These are phyloP conservation scores for Drosophila kokeensis DNA, from an alignment of 2,888 invertebrate species.

Conservation along the genomic window DNA sequence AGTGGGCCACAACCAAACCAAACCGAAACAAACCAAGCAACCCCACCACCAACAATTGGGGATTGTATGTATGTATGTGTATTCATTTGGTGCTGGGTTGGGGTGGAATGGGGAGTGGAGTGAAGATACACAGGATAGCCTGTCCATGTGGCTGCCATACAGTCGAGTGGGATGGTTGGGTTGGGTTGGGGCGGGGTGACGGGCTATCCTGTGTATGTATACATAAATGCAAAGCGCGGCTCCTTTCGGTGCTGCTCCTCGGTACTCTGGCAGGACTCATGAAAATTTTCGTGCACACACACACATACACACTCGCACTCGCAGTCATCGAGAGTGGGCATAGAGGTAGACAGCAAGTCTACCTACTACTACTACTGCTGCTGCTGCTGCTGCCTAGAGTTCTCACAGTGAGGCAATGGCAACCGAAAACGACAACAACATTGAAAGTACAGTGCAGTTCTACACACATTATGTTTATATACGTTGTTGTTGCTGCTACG, in stretches of 20 bases:
- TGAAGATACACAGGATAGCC: constrained; percentile 48
- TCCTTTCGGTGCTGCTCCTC: constrained; percentile 62
- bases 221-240: constrained; percentile 79
- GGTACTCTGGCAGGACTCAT: constrained; percentile 56
- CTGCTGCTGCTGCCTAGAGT: constrained; percentile 44
- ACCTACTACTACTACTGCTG: constrained; percentile 58
- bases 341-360: constrained; percentile 76
- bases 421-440: constrained; percentile 63
- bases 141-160: constrained; percentile 49
- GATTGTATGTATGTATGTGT: constrained; percentile 31
- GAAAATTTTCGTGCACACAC: constrained; percentile 67
- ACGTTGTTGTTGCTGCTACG: constrained; percentile 53
- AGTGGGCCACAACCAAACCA: constrained; percentile 44
- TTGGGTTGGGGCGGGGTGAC: neutral
- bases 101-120: constrained; percentile 3
- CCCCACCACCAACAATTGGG: constrained; percentile 39
- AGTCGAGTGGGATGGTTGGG: constrained; percentile 24
- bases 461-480: constrained; percentile 67
- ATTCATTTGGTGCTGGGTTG: constrained; percentile 2
- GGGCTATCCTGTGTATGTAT: constrained; percentile 65
- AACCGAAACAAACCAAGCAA: constrained; percentile 26
- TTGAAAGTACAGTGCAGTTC: constrained; percentile 72
- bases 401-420: constrained; percentile 65
- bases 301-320: constrained; percentile 19
- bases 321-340: constrained; percentile 27